Evolutionary conservation across 2,888 invertebrate species (phyloP), one percentile per base, ranked within the genome.

Genomic region (Sisyra terminalis): DNA sequence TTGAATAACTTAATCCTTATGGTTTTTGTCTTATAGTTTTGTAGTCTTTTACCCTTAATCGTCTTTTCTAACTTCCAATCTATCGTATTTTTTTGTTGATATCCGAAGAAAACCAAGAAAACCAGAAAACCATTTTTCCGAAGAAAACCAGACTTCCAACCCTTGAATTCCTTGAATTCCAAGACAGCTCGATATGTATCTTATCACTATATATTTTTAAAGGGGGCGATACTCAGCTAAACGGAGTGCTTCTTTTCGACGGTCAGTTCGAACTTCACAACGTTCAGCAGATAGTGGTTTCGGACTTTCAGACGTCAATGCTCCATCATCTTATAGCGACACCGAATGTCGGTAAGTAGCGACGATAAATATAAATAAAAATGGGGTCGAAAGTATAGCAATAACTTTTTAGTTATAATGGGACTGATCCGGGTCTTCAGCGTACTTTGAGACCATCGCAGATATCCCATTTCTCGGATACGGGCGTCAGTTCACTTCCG

Each of bases 271-370:
- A 47, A 61, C 66, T 14, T 75, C 75, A 1, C 73, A 74, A 40
- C 63, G 71, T 45, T 75, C 77, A 1, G 71, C 71, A 1, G 78
- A 78, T 51, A 75, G 74, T 7, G 75, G 73, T 1, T 61, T 75
- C 47, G 71, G 67, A 1, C 58, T 68, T 5, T 67, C 71, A 2
- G 71, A 71, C 47, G 60, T 64, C 42, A 24, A 24, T 7, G 63
- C 61, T 1, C 70, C 75, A 0, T 76, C 79, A 44, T 81, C 82
- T 1, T 71, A 77, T 53, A 77, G 76, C 1, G 85, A 85, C 57
- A 78, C 80, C 0, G 84, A 85, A 50, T 70, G 78, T 62, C 74
- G 78, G 76, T 76, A 56, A 48, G 39, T 38, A 13, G 18, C 9
- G 10, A 7, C 15, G 3, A 14, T 34, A 35, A 9, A 14, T 8